These are phyloP conservation scores for Xerus inauris DNA, from an alignment of 2,113 vertebrate species.

Conservation along the genomic window DNA sequence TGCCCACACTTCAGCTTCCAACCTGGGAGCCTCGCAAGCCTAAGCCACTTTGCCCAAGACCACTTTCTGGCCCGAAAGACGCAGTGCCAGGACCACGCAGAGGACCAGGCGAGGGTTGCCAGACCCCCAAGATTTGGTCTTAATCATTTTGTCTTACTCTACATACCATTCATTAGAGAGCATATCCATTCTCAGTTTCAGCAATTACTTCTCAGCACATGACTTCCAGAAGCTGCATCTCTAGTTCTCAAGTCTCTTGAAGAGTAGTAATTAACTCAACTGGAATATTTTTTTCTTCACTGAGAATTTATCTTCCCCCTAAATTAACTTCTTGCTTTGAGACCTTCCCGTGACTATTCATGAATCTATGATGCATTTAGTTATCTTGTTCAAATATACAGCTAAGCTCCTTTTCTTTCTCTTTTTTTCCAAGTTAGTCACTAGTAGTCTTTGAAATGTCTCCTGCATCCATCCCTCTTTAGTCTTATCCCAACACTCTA, in stretches of 20 bases:
- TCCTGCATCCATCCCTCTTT: conserved; percentile 1
- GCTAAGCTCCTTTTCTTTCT: not conserved
- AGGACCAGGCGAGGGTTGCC: too few species aligned
- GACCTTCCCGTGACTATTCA: not conserved
- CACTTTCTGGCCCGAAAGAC: too few species aligned
- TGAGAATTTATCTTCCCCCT: not conserved
- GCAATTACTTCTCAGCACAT: not conserved
- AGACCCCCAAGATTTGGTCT: too few species aligned
- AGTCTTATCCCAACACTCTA: not conserved
- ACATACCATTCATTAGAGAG: not conserved
- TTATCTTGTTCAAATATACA: conserved; percentile 28
- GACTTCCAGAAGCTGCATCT: not conserved
- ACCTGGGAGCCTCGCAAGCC: too few species aligned
- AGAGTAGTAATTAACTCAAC: not conserved
- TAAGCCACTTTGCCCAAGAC: too few species aligned
- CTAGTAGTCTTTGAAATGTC: not conserved
- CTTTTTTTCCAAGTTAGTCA: not conserved
- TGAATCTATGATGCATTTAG: not conserved
- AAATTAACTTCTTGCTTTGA: not conserved
- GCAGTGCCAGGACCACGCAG: too few species aligned
- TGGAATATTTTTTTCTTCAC: not conserved
- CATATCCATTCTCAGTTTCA: not conserved
- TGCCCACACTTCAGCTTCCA: too few species aligned
- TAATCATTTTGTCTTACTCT: not conserved
- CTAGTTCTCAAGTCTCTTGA: not conserved